phyloP scores from a whole-genome alignment of 30 jellyfish, hydroid and myxozoan species.

The Nemopilema nomurai region DNA sequence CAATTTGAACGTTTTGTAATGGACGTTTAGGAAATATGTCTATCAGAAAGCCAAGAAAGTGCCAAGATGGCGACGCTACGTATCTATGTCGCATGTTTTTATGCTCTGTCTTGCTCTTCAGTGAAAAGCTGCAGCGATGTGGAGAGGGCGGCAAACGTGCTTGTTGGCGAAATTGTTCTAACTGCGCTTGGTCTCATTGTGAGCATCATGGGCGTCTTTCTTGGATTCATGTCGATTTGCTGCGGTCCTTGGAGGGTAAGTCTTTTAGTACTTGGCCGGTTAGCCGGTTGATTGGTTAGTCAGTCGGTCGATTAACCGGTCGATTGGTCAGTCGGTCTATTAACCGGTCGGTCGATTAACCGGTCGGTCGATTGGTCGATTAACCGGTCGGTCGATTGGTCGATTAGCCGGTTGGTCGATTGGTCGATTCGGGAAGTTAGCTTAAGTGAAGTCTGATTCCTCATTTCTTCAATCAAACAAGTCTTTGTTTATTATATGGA shows the following conservation, averaged over 20 bases:
- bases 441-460: too few species aligned
- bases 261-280: background rate
- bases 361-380: too few species aligned
- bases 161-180: slow-evolving; percentile 70
- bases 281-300: background rate
- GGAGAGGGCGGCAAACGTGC: slow-evolving; percentile 44
- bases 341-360: too few species aligned
- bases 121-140: slow-evolving; percentile 65
- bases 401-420: too few species aligned
- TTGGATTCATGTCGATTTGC: slow-evolving; percentile 81
- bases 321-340: background rate
- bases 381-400: too few species aligned
- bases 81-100: background rate
- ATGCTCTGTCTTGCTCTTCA: background rate
- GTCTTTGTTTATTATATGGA: too few species aligned
- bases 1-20: background rate
- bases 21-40: background rate
- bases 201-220: slow-evolving; percentile 61
- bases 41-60: background rate
- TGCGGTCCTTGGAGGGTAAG: slow-evolving; percentile 93
- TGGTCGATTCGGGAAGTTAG: too few species aligned
- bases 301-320: background rate
- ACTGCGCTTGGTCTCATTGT: slow-evolving; percentile 65
- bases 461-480: too few species aligned
- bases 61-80: background rate